Conservation (phyloP, 2,888 invertebrate genomes). For the Cantharis lateralis region DNA sequence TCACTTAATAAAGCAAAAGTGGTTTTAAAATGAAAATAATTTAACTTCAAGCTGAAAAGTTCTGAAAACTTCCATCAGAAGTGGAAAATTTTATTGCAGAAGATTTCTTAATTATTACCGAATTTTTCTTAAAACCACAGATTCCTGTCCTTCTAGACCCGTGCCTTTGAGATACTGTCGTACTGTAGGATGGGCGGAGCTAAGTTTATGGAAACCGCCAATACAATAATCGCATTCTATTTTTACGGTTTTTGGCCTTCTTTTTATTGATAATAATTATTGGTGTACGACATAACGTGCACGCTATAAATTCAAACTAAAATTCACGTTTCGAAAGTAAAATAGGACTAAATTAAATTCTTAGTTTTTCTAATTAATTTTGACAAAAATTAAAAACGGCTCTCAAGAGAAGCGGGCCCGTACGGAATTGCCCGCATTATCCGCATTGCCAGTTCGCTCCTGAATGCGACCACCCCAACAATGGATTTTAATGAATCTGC, state of each 20-base stretch:
- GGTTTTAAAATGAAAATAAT: neutral
- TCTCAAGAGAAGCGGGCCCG: neutral
- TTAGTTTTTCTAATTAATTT: neutral
- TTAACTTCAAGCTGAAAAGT: neutral
- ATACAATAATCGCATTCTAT: no score
- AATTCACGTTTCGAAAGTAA: neutral
- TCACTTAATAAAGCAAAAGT: neutral
- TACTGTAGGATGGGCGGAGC: no score
- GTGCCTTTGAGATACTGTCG: no score
- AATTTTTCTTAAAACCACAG: no score
- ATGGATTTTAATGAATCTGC: constrained; percentile 15
- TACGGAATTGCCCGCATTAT: neutral
- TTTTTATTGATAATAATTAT: no score
- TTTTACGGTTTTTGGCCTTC: no score
- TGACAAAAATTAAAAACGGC: neutral
- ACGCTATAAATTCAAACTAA: neutral
- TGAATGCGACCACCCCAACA: neutral
- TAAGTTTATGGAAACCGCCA: no score
- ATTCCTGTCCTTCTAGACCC: no score
- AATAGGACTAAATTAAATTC: neutral
- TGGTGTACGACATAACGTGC: no score
- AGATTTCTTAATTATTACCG: no score
- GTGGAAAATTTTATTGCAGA: no score
- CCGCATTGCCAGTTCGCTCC: neutral
- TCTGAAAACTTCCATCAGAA: no score